A percentile compares a stretch with the other conserved stretches of the same genome.
Evolutionary conservation across 2,113 vertebrate genomes (phyloP).

Genomic region (Cololabis saira): DNA sequence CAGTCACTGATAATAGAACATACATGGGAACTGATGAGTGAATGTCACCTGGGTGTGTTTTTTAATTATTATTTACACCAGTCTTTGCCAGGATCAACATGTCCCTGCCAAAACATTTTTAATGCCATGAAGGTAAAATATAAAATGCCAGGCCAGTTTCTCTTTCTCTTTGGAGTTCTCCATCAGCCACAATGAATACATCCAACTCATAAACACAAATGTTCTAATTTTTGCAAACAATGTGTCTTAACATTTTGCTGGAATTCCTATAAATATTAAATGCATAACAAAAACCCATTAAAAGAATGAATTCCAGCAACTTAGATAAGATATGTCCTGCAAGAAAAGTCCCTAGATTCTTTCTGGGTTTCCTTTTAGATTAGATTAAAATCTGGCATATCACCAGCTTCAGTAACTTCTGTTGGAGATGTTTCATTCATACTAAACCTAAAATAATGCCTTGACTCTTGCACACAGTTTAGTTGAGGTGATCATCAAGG

Average conservation of each 20-base stretch:
- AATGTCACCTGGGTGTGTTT: neutral
- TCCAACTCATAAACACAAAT: neutral
- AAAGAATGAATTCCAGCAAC: neutral
- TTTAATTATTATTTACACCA: neutral
- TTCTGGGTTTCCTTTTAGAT: too few relatives aligned
- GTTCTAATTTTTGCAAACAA: neutral
- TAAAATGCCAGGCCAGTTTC: neutral
- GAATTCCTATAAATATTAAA: neutral
- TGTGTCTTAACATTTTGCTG: neutral
- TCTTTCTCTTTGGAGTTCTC: neutral
- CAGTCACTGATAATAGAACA: neutral
- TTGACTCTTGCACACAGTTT: constrained; percentile 35
- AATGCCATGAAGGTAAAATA: neutral
- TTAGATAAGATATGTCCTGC: constrained; percentile 49
- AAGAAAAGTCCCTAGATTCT: neutral
- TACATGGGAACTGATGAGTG: too few relatives aligned
- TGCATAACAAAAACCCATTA: neutral
- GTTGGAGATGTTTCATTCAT: constrained; percentile 53
- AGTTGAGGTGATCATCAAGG: neutral
- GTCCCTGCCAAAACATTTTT: too few relatives aligned
- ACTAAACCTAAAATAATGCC: constrained; percentile 41
- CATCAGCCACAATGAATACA: neutral
- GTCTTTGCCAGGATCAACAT: too few relatives aligned
- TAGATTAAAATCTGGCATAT: constrained; percentile 53
- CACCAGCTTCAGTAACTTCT: constrained; percentile 46